These are phyloP conservation scores for Pocillopora meandrina DNA, from an alignment of 92 coral and sea anemone species.

Conservation along the genomic window DNA sequence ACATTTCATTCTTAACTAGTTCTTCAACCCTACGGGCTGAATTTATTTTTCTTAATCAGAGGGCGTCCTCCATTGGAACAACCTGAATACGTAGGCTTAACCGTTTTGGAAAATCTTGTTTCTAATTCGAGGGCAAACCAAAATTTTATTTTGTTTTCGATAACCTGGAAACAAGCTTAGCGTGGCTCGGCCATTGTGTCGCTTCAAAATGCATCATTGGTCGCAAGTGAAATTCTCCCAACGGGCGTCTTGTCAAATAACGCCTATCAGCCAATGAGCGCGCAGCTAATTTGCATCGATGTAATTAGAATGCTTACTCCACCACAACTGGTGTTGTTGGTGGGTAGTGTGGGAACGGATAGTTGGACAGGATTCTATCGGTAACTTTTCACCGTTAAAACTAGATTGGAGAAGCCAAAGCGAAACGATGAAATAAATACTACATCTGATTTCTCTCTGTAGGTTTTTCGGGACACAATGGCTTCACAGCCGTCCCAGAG, in stretches of 20 bases:
- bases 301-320: constrained; percentile 97
- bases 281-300: constrained; percentile 67
- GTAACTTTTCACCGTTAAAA: constrained; percentile 40
- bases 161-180: constrained; percentile 35
- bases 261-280: constrained; percentile 70
- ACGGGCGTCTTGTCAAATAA: constrained; percentile 69
- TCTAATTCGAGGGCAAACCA: neutral
- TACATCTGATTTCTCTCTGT: constrained; percentile 37
- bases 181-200: constrained; percentile 29
- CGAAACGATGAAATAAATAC: constrained; percentile 44
- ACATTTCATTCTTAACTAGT: constrained; percentile 34
- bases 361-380: constrained; percentile 53
- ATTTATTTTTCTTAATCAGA: constrained; percentile 43
- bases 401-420: constrained; percentile 7
- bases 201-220: constrained; percentile 2
- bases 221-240: constrained; percentile 60
- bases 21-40: constrained; percentile 43
- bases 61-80: constrained; percentile 22
- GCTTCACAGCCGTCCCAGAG: constrained; percentile 99
- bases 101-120: neutral
- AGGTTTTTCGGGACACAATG: constrained; percentile 84
- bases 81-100: neutral
- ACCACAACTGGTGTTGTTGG: constrained; percentile 97
- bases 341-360: constrained; percentile 60
- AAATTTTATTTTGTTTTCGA: neutral